Evolutionary conservation across 2,888 invertebrate genomes (phyloP), one percentile per base, ranked within the genome.

Genomic region (Chironomus riparius): DNA sequence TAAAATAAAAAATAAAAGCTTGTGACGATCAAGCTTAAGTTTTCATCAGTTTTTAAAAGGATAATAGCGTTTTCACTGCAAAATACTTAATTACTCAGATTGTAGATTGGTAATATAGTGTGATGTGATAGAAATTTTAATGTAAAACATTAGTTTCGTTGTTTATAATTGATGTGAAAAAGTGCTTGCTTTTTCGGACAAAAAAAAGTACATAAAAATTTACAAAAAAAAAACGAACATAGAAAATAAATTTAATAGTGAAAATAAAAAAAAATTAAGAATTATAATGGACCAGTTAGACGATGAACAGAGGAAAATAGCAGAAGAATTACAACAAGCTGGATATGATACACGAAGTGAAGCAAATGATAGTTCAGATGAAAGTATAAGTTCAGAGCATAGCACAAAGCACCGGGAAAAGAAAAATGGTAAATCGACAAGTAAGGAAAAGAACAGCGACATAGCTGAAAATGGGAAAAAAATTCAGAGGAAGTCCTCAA

Each of bases 271-370:
- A 56, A 18, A 10, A 4, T 56, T 56, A 15, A 50, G 4, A 6
- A 15, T 15, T 7, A 47, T 38, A 72, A 74, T 74, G 74, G 74
- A 74, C 38, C 74, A 74, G 47, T 62, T 74, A 28, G 74, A 74
- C 12, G 74, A 74, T 48, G 74, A 74, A 47, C 74, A 74, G 22
- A 65, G 74, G 48, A 74, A 74, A 83, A 92, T 92, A 82, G 91
- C 90, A 68, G 92, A 93, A 81, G 92, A 93, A 82, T 85, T 92
- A 78, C 92, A 93, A 82, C 88, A 92, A 82, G 84, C 91, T 78
- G 91, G 90, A 79, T 94, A 92, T 81, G 94, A 94, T 82, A 93
- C 93, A 2, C 87, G 93, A 12, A 95, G 95, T 83, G 95, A 96
- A 85, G 93, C 95, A 47, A 93, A 94, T 72, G 94, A 93, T 78